phyloP scores from a whole-genome alignment of 1,140 invertebrate species.

The Leptinotarsa lineolata region DNA sequence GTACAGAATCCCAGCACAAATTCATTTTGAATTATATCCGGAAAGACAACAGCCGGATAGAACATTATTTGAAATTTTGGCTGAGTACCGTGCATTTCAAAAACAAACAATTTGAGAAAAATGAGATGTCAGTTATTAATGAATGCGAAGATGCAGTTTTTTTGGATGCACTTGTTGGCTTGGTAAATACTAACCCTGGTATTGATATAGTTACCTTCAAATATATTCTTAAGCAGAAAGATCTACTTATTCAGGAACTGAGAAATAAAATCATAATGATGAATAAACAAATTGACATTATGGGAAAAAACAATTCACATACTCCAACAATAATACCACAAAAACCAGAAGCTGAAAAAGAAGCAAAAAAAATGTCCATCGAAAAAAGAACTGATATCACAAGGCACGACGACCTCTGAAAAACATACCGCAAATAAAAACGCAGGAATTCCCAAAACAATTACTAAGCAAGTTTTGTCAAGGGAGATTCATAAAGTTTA shows the following conservation, averaged over 20 bases:
- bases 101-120: too few relatives aligned
- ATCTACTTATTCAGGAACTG: not conserved
- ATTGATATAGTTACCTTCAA: not conserved
- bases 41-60: too few relatives aligned
- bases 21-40: too few relatives aligned
- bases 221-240: not conserved
- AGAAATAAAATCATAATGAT: not conserved
- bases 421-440: not conserved
- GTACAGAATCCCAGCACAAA: too few relatives aligned
- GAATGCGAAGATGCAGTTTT: not conserved
- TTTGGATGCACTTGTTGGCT: not conserved
- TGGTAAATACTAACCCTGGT: not conserved
- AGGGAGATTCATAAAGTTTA: not conserved
- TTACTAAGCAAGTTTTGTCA: not conserved
- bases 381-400: not conserved
- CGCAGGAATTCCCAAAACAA: not conserved
- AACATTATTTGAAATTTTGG: too few relatives aligned
- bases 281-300: not conserved
- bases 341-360: not conserved
- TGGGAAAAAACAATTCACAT: not conserved
- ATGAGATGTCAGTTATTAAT: not conserved
- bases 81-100: too few relatives aligned
- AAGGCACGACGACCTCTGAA: not conserved
- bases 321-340: not conserved
- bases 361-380: not conserved